Evolutionary conservation across 2,113 vertebrate species (phyloP).

Genomic region (Holacanthus passer): DNA sequence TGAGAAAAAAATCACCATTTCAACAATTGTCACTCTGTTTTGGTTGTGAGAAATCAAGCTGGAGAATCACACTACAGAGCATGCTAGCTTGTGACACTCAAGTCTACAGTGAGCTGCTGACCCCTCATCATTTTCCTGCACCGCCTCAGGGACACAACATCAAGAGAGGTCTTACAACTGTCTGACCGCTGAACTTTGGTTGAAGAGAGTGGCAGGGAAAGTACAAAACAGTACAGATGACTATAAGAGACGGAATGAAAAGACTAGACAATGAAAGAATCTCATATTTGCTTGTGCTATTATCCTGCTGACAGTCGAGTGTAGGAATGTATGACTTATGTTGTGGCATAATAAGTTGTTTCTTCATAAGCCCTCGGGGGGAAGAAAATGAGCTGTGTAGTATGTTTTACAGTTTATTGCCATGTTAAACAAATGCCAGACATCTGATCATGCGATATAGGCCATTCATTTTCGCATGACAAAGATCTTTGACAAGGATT

Average conservation of each 20-base stretch:
- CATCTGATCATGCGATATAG: background rate
- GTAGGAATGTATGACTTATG: slow-evolving; percentile 20
- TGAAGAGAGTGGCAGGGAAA: slow-evolving; percentile 1
- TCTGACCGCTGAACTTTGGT: slow-evolving; percentile 49
- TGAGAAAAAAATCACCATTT: slow-evolving; percentile 44
- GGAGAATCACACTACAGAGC: slow-evolving; percentile 40
- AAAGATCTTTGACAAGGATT: background rate
- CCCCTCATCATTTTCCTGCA: slow-evolving; percentile 39
- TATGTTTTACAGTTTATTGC: background rate
- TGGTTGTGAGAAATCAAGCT: slow-evolving; percentile 56
- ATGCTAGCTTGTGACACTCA: slow-evolving; percentile 51
- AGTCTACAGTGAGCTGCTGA: slow-evolving; percentile 41
- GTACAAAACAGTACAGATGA: slow-evolving; percentile 16
- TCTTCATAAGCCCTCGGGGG: background rate
- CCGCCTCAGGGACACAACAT: slow-evolving; percentile 46
- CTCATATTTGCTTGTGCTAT: slow-evolving; percentile 2
- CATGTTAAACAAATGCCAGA: background rate
- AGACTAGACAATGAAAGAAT: background rate
- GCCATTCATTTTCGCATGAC: background rate
- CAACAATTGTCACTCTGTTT: slow-evolving; percentile 69
- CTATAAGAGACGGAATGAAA: slow-evolving; percentile 14
- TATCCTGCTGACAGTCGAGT: slow-evolving; percentile 25
- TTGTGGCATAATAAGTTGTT: slow-evolving; percentile 15
- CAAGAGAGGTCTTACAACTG: slow-evolving; percentile 42
- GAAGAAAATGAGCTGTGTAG: background rate